These are phyloP conservation scores for Trissolcus basalis DNA, from an alignment of 1,140 invertebrate genomes.

Conservation along the genomic window DNA sequence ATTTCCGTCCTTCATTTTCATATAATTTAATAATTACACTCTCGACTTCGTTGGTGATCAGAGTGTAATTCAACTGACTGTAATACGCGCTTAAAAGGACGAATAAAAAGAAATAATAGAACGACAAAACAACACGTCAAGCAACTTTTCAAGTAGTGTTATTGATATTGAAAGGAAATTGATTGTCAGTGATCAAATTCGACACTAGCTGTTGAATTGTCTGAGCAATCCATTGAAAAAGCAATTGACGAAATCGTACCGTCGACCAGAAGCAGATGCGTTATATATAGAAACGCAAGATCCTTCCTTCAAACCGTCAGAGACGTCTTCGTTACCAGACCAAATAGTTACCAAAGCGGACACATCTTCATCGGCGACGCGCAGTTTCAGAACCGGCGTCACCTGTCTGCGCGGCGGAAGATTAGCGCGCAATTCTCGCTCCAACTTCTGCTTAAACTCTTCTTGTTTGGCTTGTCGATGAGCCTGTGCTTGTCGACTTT, in stretches of 20 bases:
- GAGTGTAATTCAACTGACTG: too few species aligned
- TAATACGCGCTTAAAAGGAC: too few species aligned
- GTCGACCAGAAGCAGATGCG: slow-evolving; percentile 74
- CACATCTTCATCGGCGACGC: slow-evolving; percentile 71
- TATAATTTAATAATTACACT: slow-evolving; percentile 4
- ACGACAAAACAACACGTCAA: too few species aligned
- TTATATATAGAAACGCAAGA: slow-evolving; percentile 73
- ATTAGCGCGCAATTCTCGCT: slow-evolving; percentile 61
- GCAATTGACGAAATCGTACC: slow-evolving; percentile 68
- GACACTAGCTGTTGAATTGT: background rate
- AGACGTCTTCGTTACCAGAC: slow-evolving; percentile 78
- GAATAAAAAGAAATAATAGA: too few species aligned
- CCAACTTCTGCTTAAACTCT: slow-evolving; percentile 61
- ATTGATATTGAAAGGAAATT: too few species aligned
- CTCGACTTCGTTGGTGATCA: background rate
- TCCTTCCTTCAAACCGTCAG: slow-evolving; percentile 78
- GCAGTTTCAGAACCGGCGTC: slow-evolving; percentile 76
- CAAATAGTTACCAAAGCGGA: slow-evolving; percentile 78
- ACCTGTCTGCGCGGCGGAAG: slow-evolving; percentile 70
- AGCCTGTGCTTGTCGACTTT: slow-evolving; percentile 34
- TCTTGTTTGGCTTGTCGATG: slow-evolving; percentile 53
- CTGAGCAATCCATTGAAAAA: slow-evolving; percentile 17
- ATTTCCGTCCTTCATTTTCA: background rate
- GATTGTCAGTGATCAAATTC: too few species aligned
- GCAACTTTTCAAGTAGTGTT: too few species aligned